Conservation (phyloP, 2,113 vertebrate genomes). For the Rutilus rutilus region DNA sequence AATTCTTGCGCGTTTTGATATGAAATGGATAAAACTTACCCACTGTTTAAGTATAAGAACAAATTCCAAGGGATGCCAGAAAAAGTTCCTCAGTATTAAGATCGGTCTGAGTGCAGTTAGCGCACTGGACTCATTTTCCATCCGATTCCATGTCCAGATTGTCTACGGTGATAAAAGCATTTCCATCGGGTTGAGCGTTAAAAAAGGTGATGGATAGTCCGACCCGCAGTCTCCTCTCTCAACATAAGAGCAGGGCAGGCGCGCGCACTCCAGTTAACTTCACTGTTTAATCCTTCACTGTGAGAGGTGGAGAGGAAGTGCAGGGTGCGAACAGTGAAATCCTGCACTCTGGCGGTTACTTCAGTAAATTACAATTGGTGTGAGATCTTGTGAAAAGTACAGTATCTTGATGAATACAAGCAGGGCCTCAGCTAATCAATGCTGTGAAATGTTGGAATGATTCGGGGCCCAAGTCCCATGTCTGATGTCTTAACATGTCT, state of each 20-base stretch:
- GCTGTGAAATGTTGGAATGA: neutral
- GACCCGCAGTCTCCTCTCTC: constrained; percentile 64
- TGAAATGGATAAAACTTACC: constrained; percentile 47
- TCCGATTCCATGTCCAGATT: neutral
- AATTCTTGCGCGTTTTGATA: neutral
- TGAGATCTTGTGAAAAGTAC: neutral
- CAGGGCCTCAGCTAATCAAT: neutral
- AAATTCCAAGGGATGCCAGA: constrained; percentile 38
- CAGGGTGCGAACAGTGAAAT: constrained; percentile 17
- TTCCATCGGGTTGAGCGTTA: constrained; percentile 43
- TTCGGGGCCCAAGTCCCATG: neutral
- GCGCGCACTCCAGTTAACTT: constrained; percentile 68
- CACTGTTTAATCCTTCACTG: constrained; percentile 73
- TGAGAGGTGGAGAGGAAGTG: constrained; percentile 52
- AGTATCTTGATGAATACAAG: neutral
- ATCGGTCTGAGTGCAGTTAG: constrained; percentile 21
- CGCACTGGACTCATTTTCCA: constrained; percentile 45
- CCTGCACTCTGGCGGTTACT: constrained; percentile 65
- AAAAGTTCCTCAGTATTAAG: constrained; percentile 47
- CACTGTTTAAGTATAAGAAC: constrained; percentile 28
- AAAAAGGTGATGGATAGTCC: constrained; percentile 59
- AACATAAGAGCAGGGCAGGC: constrained; percentile 60
- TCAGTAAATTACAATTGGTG: neutral
- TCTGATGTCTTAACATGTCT: neutral
- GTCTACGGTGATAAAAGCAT: constrained; percentile 20